Evolutionary conservation across 2,888 invertebrate genomes (phyloP), one percentile per base, ranked within the genome.

Genomic region (Caenorhabditis sp.): DNA sequence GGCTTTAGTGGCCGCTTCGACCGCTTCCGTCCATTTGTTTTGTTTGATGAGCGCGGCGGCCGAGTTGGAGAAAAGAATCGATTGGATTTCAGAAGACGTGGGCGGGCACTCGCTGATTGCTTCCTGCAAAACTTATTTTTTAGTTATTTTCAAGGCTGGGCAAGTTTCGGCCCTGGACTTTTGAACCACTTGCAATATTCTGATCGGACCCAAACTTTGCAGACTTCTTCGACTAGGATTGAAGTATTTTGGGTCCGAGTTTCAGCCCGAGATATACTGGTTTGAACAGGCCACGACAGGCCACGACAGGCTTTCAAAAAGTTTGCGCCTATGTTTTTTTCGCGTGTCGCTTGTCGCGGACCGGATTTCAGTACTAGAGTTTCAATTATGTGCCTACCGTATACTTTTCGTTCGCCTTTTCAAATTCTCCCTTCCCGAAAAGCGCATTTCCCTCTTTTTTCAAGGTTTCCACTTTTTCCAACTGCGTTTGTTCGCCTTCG

Each of bases 1-100:
- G 5, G 84, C 75, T 11, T 59, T 66, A 4, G 68, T 77, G 15
- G 81, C 81, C 0, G 73, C 55, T 20, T 79, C 78, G 3, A 72
- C 78, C 0, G 86, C 84, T 1, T 55, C 48, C 13, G 80, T 71
- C 78, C 81, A 84, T 45, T 83, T 65, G 22, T 73, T 70, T 35
- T 63, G 59, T 55, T 84, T 86, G 45, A 85, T 82, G 11, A 70
- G 59, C 9, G 79, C 79, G 6, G 85, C 85, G 7, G 85, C 73
- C 22, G 83, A 56, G 59, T 86, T 86, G 20, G 83, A 78, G 17
- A 79, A 63, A 26, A 73, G 58, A 20, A 63, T 63, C 9, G 70
- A 52, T 4, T 59, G 56, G 13, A 68, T 8, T 13, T 61, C 58
- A 1, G 46, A 30, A 1, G 52, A 58, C 8, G 37, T 48, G 20